Conservation (phyloP, 2,113 vertebrate genomes). For the Petrocephalus zakoni region DNA sequence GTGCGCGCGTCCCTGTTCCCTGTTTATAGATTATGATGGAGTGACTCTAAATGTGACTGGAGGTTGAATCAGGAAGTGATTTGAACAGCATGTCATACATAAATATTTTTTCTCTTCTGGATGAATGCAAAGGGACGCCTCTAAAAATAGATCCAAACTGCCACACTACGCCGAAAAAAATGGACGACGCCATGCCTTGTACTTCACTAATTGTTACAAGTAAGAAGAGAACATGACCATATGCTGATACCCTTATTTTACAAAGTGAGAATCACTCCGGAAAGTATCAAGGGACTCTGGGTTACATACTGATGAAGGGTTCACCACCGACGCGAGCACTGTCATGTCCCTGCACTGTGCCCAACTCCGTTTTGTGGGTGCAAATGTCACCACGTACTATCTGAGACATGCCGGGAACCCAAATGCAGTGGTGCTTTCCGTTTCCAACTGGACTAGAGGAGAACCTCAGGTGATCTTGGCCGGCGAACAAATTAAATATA, state of each 20-base stretch:
- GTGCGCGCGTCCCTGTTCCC: neutral
- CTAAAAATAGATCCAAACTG: slow-evolving; percentile 11
- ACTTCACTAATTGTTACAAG: slow-evolving; percentile 25
- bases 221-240: slow-evolving; percentile 19
- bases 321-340: neutral
- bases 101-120: neutral
- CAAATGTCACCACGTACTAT: neutral
- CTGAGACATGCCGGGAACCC: neutral
- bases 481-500: slow-evolving; percentile 62
- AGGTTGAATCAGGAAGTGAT: neutral
- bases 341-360: neutral
- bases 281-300: neutral
- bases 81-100: neutral
- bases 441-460: slow-evolving; percentile 12
- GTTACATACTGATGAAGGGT: slow-evolving; percentile 3
- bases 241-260: slow-evolving; percentile 5
- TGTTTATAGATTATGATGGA: neutral
- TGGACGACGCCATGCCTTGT: slow-evolving; percentile 14
- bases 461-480: slow-evolving; percentile 52
- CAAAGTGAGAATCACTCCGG: neutral
- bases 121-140: neutral
- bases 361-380: neutral
- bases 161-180: neutral
- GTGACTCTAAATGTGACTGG: neutral
- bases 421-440: neutral